Evolutionary conservation across 2,113 vertebrate species (phyloP).

Genomic region (Camelus dromedarius): DNA sequence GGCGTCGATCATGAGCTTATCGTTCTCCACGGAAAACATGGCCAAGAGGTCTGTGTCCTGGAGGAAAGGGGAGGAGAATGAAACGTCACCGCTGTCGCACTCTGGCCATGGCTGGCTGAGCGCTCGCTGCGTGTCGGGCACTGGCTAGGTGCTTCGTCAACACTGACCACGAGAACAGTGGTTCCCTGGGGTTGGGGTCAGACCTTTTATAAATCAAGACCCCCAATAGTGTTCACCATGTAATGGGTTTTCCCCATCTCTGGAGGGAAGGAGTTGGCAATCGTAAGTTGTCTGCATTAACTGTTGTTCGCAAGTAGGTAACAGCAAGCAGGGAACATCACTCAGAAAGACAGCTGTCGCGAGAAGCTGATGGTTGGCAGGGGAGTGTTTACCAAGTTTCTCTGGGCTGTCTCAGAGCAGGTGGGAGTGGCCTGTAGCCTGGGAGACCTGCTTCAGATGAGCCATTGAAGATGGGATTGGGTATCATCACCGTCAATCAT

Average conservation of each 20-base stretch:
- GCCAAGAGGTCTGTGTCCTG: constrained; percentile 81
- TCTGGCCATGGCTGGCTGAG: fast-evolving
- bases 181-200: too few relatives aligned
- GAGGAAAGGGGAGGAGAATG: background rate
- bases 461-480: background rate
- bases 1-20: constrained; percentile 81
- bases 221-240: fast-evolving
- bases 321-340: background rate
- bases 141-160: fast-evolving
- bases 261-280: background rate
- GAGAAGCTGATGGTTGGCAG: background rate
- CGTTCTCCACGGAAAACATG: constrained; percentile 78
- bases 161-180: background rate
- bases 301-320: background rate
- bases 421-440: background rate
- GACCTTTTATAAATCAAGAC: background rate
- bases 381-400: background rate
- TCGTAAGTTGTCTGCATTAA: background rate
- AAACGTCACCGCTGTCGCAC: fast-evolving
- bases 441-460: background rate
- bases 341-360: background rate
- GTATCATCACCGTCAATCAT: background rate
- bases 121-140: fast-evolving
- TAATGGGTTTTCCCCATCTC: background rate
- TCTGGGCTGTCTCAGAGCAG: background rate